Evolutionary conservation across 2,888 invertebrate species (phyloP).

Genomic region (Drosophila kanekoi): DNA sequence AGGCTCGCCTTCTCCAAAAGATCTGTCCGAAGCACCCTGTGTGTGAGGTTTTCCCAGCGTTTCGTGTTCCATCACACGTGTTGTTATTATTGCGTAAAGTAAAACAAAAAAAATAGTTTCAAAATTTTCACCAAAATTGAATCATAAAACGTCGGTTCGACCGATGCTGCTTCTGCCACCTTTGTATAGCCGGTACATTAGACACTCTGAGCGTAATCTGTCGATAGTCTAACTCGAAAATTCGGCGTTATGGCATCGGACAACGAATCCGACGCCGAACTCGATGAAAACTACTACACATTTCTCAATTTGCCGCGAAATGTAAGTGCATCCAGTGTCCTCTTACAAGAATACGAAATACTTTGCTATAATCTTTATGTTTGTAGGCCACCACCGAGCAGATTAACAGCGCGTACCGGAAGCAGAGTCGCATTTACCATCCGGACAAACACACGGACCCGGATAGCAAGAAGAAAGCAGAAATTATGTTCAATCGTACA

Average conservation of each 20-base stretch:
- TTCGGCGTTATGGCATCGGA: conserved; percentile 84
- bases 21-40: conserved; percentile 44
- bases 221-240: conserved; percentile 35
- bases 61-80: conserved; percentile 68
- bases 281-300: conserved; percentile 95
- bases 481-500: conserved; percentile 95
- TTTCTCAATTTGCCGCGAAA: conserved; percentile 93
- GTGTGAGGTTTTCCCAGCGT: conserved; percentile 41
- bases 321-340: conserved; percentile 86
- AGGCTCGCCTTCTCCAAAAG: conserved; percentile 21
- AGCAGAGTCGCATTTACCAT: conserved; percentile 96
- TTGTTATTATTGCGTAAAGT: conserved; percentile 77
- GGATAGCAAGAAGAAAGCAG: conserved; percentile 94
- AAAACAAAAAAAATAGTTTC: conserved; percentile 56
- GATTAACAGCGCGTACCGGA: conserved; percentile 96
- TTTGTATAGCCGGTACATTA: conserved; percentile 26
- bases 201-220: conserved; percentile 34
- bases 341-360: no score
- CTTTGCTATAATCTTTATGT: neutral
- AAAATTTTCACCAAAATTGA: conserved; percentile 70
- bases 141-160: conserved; percentile 52
- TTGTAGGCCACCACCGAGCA: conserved; percentile 95
- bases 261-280: conserved; percentile 87
- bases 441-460: conserved; percentile 98
- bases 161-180: conserved; percentile 40